phyloP scores from a whole-genome alignment of 2,888 invertebrate species.

The Drosophila hamatofila region DNA sequence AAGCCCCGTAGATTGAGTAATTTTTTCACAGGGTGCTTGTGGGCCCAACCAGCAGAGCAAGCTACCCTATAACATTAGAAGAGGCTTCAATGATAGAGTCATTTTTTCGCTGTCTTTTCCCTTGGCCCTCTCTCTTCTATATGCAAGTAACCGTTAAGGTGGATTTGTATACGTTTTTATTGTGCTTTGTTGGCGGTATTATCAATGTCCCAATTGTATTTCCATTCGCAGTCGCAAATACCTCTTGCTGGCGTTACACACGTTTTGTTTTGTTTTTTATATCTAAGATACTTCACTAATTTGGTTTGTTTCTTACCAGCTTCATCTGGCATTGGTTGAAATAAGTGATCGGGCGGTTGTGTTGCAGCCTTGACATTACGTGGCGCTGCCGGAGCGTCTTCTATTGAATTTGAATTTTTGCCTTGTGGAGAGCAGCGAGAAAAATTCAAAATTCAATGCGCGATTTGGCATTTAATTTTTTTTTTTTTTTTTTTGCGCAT shows the following conservation, averaged over 20 bases:
- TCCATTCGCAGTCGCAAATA: slow-evolving; percentile 1
- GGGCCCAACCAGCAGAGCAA: not conserved
- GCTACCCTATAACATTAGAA: not conserved
- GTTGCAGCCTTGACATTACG: slow-evolving; percentile 86
- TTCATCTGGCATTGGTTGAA: slow-evolving; percentile 89
- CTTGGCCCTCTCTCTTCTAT: not conserved
- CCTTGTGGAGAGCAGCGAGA: slow-evolving; percentile 66
- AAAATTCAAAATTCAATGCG: slow-evolving; percentile 80
- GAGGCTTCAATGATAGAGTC: not conserved
- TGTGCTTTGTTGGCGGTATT: not conserved
- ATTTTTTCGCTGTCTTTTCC: not conserved
- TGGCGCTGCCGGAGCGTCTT: slow-evolving; percentile 85
- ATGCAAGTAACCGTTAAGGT: not conserved
- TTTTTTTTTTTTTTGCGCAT: slow-evolving; percentile 50
- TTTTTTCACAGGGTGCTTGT: not conserved
- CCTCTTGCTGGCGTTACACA: slow-evolving; percentile 16
- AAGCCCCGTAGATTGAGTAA: not conserved
- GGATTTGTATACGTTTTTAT: not conserved
- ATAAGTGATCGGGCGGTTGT: slow-evolving; percentile 89
- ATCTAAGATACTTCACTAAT: slow-evolving; percentile 46
- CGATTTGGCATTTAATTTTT: slow-evolving; percentile 45
- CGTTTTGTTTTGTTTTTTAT: slow-evolving; percentile 8
- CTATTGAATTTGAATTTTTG: slow-evolving; percentile 84
- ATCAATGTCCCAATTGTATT: not conserved
- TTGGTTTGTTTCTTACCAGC: slow-evolving; percentile 87